Percentiles rank a stretch among this genome's conserved stretches.
phyloP scores from a whole-genome alignment of 2,797 vertebrate genomes.

The Pipistrellus pipistrellus region DNA sequence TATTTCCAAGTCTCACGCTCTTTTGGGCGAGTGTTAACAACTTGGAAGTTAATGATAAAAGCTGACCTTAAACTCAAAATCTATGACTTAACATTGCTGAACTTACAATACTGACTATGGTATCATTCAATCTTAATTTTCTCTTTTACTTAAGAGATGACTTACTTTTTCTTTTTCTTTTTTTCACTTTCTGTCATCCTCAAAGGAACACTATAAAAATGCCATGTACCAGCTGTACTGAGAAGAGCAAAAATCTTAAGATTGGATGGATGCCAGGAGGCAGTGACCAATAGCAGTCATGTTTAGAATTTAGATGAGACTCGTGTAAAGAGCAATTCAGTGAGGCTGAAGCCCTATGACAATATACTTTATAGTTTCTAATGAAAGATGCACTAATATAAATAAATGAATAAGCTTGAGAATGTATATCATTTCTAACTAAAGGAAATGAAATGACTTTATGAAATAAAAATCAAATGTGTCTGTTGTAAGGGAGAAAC shows the following conservation, averaged over 20 bases:
- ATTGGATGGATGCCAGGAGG: constrained; percentile 26
- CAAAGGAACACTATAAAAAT: constrained; percentile 61
- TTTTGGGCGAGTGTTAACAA: constrained; percentile 14
- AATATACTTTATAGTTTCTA: constrained; percentile 50
- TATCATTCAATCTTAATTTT: constrained; percentile 54
- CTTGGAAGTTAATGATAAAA: constrained; percentile 18
- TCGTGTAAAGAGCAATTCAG: constrained; percentile 48
- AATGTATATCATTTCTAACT: constrained; percentile 18
- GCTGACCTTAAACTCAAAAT: neutral
- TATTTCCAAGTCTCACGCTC: neutral
- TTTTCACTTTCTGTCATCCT: constrained; percentile 56
- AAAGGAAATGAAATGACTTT: constrained; percentile 38
- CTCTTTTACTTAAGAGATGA: constrained; percentile 38
- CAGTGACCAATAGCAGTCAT: neutral
- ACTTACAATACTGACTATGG: neutral
- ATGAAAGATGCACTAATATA: constrained; percentile 56
- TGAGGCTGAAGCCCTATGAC: constrained; percentile 41
- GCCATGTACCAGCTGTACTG: constrained; percentile 14
- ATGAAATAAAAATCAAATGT: constrained; percentile 59
- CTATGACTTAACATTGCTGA: constrained; percentile 40
- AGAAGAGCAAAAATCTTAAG: constrained; percentile 51
- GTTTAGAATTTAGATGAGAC: constrained; percentile 62
- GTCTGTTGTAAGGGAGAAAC: neutral
- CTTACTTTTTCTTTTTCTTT: constrained; percentile 16
- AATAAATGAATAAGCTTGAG: constrained; percentile 54